Conservation (phyloP, 2,888 invertebrate species). For the Nephrotoma guestfalica region DNA sequence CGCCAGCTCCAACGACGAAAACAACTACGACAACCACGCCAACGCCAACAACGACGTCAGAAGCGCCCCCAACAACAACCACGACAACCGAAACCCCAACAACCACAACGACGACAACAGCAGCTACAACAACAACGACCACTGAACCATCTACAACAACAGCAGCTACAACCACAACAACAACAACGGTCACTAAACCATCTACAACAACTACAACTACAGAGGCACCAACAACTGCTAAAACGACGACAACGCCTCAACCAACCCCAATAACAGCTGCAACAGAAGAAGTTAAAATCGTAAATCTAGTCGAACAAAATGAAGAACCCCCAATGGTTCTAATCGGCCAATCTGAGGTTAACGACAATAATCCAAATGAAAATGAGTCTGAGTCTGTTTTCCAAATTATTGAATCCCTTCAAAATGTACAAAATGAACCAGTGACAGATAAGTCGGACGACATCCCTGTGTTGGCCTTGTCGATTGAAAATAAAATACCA, state of each 20-base stretch:
- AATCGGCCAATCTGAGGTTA: neutral
- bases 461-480: neutral
- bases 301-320: neutral
- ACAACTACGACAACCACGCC: conserved; percentile 16
- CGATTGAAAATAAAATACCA: neutral
- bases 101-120: conserved; percentile 6
- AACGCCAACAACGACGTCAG: conserved; percentile 13
- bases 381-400: conserved; percentile 2
- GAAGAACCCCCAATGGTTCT: neutral
- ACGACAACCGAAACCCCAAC: conserved; percentile 9
- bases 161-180: conserved; percentile 7
- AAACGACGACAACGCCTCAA: neutral
- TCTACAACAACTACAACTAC: conserved; percentile 5
- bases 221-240: conserved; percentile 5
- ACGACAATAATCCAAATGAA: neutral
- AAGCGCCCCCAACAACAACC: conserved; percentile 17
- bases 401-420: conserved; percentile 10
- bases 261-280: conserved; percentile 6
- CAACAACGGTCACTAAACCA: conserved; percentile 1
- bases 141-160: conserved; percentile 20
- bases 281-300: neutral
- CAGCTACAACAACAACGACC: conserved; percentile 12
- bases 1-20: conserved; percentile 16
- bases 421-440: neutral
- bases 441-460: neutral